Conservation (phyloP, 1,140 invertebrate species). For the Phortica variegata region DNA sequence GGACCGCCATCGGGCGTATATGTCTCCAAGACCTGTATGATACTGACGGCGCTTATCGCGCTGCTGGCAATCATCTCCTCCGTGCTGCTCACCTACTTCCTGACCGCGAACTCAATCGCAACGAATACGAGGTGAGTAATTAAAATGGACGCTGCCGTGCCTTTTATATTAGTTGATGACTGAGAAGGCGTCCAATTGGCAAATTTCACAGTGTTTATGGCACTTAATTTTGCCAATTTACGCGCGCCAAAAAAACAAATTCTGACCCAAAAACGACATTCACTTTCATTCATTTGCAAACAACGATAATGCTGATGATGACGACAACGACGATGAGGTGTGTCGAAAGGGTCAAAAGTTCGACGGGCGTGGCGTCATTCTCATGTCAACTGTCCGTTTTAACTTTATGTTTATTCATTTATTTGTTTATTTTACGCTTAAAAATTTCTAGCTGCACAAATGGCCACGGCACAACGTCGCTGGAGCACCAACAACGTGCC, state of each 20-base stretch:
- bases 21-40: constrained; percentile 40
- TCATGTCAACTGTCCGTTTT: constrained; percentile 22
- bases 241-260: too few relatives aligned
- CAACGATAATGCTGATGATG: too few relatives aligned
- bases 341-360: constrained; percentile 13
- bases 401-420: neutral
- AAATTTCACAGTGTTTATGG: too few relatives aligned
- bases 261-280: too few relatives aligned
- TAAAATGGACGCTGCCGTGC: too few relatives aligned
- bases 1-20: constrained; percentile 47
- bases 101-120: constrained; percentile 29
- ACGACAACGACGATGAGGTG: too few relatives aligned
- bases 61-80: constrained; percentile 39
- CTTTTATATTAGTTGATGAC: too few relatives aligned
- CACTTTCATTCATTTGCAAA: too few relatives aligned
- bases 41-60: constrained; percentile 35
- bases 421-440: constrained; percentile 2
- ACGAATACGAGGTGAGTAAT: constrained; percentile 30
- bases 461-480: constrained; percentile 4
- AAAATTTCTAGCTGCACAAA: constrained; percentile 29
- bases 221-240: too few relatives aligned
- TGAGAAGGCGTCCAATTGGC: too few relatives aligned
- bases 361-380: constrained; percentile 18
- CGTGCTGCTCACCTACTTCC: constrained; percentile 45
- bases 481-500: constrained; percentile 7